These are phyloP conservation scores for Calyptommatus sinebrachiatus DNA, from an alignment of 2,113 vertebrate species.

Conservation along the genomic window DNA sequence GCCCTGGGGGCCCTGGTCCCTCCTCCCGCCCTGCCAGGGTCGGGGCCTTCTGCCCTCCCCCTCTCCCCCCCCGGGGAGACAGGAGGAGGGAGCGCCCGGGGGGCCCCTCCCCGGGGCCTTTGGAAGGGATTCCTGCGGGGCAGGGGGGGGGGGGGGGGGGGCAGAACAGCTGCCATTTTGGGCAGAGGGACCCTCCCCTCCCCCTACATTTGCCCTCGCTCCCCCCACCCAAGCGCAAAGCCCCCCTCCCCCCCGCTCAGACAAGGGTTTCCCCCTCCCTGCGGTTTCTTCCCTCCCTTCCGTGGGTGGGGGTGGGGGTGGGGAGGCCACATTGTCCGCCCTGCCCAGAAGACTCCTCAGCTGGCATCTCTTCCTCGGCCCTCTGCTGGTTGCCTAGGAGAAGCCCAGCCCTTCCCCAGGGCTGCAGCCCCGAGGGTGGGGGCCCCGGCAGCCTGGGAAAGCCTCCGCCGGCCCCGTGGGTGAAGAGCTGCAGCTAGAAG, in stretches of 20 bases:
- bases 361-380: not conserved
- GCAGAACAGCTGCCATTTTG: not conserved
- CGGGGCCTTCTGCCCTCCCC: not conserved
- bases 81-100: constrained; percentile 51
- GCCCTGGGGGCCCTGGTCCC: constrained; percentile 32
- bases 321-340: too few species aligned
- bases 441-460: too few species aligned
- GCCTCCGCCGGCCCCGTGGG: too few species aligned
- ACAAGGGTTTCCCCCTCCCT: too few species aligned
- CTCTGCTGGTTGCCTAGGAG: not conserved
- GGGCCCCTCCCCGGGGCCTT: constrained; percentile 44
- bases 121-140: constrained; percentile 16
- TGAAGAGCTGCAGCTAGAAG: not conserved
- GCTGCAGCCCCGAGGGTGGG: not conserved
- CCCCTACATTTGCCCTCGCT: too few species aligned
- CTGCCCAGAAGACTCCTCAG: too few species aligned
- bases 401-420: not conserved
- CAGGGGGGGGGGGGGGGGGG: not conserved
- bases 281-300: too few species aligned
- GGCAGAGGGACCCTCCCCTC: not conserved
- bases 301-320: too few species aligned
- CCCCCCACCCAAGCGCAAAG: too few species aligned
- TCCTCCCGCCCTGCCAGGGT: too few species aligned
- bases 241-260: too few species aligned
- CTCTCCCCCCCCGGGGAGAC: constrained; percentile 42